Conservation (phyloP, 1,140 invertebrate species). For the Hypothenemus hampei region DNA sequence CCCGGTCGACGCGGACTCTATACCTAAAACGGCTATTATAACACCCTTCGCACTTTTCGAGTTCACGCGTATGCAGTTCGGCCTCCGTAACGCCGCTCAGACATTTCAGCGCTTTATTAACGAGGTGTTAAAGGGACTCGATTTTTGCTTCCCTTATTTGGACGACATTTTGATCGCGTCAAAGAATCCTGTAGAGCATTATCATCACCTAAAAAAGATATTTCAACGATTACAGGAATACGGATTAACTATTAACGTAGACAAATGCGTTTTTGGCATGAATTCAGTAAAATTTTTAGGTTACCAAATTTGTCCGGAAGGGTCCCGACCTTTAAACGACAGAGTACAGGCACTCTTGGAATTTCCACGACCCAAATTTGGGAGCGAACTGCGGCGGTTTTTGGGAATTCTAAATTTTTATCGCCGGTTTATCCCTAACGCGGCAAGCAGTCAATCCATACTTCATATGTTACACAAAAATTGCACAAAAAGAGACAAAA, state of each 20-base stretch:
- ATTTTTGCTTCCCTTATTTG: constrained; percentile 34
- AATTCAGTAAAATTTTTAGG: background rate
- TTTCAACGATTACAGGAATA: background rate
- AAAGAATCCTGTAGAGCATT: constrained; percentile 32
- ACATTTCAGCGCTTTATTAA: too few species aligned
- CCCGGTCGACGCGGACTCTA: background rate
- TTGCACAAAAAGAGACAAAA: background rate
- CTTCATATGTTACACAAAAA: background rate
- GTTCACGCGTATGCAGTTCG: background rate
- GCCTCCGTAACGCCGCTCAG: background rate
- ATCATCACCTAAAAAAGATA: background rate
- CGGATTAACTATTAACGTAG: background rate
- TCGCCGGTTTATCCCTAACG: background rate
- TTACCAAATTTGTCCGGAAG: background rate
- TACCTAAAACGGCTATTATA: background rate
- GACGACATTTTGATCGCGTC: constrained; percentile 30
- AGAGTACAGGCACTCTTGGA: background rate
- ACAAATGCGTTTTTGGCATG: constrained; percentile 1
- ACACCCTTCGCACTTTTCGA: background rate
- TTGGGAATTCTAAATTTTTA: background rate
- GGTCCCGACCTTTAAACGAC: background rate
- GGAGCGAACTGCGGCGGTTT: background rate
- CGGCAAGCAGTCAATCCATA: constrained; percentile 26
- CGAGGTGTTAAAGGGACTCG: too few species aligned
- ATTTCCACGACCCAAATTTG: background rate